phyloP scores from a whole-genome alignment of 2,888 invertebrate species.

The Trissonchulus sp. region DNA sequence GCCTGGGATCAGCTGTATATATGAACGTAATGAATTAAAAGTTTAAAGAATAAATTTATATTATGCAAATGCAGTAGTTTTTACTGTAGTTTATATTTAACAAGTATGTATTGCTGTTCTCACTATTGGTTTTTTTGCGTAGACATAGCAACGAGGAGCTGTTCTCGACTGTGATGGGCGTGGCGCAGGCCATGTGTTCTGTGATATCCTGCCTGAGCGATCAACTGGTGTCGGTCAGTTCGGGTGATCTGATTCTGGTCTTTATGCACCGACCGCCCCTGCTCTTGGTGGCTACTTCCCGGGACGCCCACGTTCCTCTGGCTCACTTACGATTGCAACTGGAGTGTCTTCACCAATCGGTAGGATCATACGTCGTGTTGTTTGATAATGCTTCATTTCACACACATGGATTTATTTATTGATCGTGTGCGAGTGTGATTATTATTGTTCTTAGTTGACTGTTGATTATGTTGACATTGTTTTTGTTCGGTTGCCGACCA shows the following conservation, averaged over 20 bases:
- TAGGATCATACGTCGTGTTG: no score
- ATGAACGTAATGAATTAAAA: no score
- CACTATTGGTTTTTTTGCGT: constrained; percentile 46
- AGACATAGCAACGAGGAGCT: constrained; percentile 89
- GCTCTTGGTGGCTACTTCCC: constrained; percentile 78
- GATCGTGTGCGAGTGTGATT: no score
- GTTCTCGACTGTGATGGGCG: constrained; percentile 84
- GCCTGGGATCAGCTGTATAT: no score
- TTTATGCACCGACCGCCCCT: constrained; percentile 83
- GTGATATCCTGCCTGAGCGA: constrained; percentile 74
- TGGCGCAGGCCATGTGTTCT: constrained; percentile 85
- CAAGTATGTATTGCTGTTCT: no score
- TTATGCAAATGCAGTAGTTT: not conserved
- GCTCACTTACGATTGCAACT: constrained; percentile 76
- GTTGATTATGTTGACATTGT: no score
- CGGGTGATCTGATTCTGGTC: constrained; percentile 78
- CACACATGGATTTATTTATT: no score
- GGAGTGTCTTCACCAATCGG: constrained; percentile 62
- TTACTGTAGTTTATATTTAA: constrained; percentile 45
- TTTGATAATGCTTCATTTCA: no score
- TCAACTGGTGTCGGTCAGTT: constrained; percentile 74
- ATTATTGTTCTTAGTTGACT: no score
- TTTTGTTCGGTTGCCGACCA: no score
- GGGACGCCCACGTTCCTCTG: constrained; percentile 68
- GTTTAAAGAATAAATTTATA: not conserved